Conservation (phyloP, 2,797 vertebrate genomes). For the Siniperca scherzeri region DNA sequence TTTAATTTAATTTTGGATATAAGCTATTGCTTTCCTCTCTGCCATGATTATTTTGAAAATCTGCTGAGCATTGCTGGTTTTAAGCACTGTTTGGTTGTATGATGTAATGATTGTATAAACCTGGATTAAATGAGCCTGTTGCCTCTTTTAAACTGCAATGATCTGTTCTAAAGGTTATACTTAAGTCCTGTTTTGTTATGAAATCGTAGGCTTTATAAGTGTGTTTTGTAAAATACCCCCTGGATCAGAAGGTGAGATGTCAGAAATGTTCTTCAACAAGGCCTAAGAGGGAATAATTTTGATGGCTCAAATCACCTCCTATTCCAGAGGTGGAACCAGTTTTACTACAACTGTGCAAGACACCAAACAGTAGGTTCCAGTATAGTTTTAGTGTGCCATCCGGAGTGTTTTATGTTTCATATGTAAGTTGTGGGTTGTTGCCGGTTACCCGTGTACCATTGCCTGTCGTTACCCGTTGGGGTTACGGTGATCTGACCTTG, state of each 20-base stretch:
- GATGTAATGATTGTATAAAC: not conserved
- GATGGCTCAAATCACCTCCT: not conserved
- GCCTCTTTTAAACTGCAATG: not conserved
- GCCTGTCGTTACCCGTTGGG: conserved; percentile 91
- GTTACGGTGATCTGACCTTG: conserved; percentile 94
- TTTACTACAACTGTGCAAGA: not conserved
- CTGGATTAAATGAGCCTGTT: not conserved
- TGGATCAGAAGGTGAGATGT: conserved; percentile 9
- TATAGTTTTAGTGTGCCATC: not conserved
- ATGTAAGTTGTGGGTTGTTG: conserved; percentile 79
- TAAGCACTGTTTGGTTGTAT: too few relatives aligned
- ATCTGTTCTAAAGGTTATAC: not conserved
- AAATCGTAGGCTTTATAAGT: too few relatives aligned
- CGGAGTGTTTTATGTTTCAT: conserved; percentile 52
- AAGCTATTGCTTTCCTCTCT: too few relatives aligned
- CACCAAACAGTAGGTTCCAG: not conserved
- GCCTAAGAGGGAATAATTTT: not conserved
- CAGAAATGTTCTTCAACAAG: not conserved
- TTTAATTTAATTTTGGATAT: too few relatives aligned
- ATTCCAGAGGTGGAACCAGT: not conserved
- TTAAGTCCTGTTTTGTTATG: not conserved
- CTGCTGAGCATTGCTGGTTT: not conserved
- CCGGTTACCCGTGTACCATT: conserved; percentile 91
- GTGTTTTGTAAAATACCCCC: conserved; percentile 36
- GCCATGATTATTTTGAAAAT: not conserved